Conservation (phyloP, 2,797 vertebrate species). For the Loris lydekkerianus region DNA sequence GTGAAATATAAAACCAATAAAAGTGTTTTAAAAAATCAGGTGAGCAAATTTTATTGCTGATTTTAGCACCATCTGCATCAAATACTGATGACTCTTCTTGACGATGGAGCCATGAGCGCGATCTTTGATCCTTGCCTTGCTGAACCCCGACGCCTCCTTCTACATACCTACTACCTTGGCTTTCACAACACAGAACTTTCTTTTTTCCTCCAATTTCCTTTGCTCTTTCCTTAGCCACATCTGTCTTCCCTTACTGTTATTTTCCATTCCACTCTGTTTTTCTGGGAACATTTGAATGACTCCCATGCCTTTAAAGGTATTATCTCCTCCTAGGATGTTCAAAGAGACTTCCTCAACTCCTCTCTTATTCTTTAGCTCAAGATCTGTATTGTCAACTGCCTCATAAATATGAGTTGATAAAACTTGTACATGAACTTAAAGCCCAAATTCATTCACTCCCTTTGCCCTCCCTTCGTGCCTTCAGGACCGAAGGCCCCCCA, state of each 20-base stretch:
- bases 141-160: neutral
- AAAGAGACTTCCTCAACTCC: neutral
- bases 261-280: neutral
- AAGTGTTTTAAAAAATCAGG: neutral
- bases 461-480: neutral
- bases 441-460: neutral
- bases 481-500: neutral
- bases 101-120: neutral
- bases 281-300: neutral
- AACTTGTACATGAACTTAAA: neutral
- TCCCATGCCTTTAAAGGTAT: neutral
- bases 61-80: neutral
- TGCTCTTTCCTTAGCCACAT: neutral
- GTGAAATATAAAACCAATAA: conserved; percentile 26
- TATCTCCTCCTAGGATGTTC: conserved; percentile 3
- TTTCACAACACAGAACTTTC: neutral
- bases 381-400: neutral
- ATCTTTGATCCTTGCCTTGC: neutral
- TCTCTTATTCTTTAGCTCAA: neutral
- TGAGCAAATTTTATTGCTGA: neutral
- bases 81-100: neutral
- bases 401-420: neutral
- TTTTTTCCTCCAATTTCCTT: neutral
- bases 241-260: neutral
- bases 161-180: neutral